Conservation (phyloP, 2,888 invertebrate species). For the Dermolepida albohirtum region DNA sequence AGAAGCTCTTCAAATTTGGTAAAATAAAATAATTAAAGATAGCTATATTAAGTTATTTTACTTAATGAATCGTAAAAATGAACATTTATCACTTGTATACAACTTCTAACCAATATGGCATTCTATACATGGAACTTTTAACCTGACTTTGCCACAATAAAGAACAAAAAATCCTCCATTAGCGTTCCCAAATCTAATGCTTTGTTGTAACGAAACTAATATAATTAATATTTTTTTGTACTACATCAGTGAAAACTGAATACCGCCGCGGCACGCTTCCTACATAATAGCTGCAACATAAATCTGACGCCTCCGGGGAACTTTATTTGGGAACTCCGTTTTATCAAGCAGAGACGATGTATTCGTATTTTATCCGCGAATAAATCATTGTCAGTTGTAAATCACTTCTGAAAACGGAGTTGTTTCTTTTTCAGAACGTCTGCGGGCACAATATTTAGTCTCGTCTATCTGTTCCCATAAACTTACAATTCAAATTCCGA, state of each 20-base stretch:
- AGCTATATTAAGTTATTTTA: too few relatives aligned
- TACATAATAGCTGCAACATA: neutral
- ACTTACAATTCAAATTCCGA: neutral
- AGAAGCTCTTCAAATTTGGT: too few relatives aligned
- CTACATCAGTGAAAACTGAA: neutral
- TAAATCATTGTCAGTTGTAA: slow-evolving; percentile 60
- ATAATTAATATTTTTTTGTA: too few relatives aligned
- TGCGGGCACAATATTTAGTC: slow-evolving; percentile 5
- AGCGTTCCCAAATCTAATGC: too few relatives aligned
- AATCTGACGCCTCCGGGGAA: slow-evolving; percentile 5
- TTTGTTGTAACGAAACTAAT: too few relatives aligned
- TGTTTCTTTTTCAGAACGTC: slow-evolving; percentile 27
- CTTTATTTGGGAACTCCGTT: slow-evolving; percentile 10
- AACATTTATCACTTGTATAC: too few relatives aligned
- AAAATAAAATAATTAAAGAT: too few relatives aligned
- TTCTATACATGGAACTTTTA: too few relatives aligned
- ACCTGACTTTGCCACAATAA: too few relatives aligned
- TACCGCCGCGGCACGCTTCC: neutral
- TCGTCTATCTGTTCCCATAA: neutral
- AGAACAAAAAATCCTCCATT: too few relatives aligned
- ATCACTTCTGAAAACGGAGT: slow-evolving; percentile 54
- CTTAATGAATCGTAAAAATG: too few relatives aligned
- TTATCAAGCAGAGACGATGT: neutral
- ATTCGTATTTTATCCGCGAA: slow-evolving; percentile 42
- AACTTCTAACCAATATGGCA: too few relatives aligned